These are phyloP conservation scores for Recurvirostra avosetta DNA, from an alignment of 2,113 vertebrate genomes.

Conservation along the genomic window DNA sequence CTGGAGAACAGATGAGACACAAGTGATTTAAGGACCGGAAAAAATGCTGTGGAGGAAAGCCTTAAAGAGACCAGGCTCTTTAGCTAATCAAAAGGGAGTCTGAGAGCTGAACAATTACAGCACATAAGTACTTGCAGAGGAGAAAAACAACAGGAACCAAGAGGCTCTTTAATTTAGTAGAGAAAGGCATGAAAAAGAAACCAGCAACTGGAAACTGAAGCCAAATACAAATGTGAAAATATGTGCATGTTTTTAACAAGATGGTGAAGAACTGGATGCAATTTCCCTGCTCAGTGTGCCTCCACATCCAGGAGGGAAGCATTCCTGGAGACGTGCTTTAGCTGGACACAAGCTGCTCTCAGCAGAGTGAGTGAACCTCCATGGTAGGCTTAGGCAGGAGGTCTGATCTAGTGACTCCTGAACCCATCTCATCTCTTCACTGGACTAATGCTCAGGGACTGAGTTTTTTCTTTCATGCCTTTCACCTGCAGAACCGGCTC, in stretches of 20 bases:
- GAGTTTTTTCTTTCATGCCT: neutral
- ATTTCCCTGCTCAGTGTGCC: neutral
- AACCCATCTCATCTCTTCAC: neutral
- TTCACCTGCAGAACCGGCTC: neutral
- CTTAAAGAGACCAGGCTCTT: neutral
- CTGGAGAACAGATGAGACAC: neutral
- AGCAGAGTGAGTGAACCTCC: neutral
- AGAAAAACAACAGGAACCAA: neutral
- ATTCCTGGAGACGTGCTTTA: neutral
- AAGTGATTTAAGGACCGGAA: neutral
- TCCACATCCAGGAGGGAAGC: neutral
- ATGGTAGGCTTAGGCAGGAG: neutral
- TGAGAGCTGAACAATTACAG: constrained; percentile 6
- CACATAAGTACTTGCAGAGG: neutral
- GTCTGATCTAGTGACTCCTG: neutral
- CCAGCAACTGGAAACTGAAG: neutral
- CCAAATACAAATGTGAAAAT: neutral
- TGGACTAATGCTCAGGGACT: neutral
- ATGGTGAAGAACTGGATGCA: neutral
- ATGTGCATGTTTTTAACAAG: neutral
- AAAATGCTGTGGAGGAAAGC: neutral
- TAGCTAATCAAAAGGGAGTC: neutral
- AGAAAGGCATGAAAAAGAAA: neutral
- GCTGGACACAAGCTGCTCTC: neutral
- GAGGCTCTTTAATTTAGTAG: neutral